Conservation (phyloP, 2,113 vertebrate genomes). For the Sinocyclocheilus grahami region DNA sequence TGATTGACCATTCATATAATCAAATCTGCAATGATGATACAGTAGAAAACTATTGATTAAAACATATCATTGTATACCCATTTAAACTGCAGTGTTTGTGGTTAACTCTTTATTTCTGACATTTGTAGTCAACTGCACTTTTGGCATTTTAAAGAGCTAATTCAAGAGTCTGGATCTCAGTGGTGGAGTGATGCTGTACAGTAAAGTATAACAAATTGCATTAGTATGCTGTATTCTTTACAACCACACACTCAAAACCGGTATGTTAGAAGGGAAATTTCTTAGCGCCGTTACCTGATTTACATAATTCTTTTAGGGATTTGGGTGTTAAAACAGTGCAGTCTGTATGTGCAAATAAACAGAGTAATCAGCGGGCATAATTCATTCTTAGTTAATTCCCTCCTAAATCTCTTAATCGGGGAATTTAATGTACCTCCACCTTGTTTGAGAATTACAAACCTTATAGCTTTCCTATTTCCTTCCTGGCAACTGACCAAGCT, state of each 20-base stretch:
- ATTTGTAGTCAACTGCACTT: neutral
- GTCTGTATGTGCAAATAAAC: constrained; percentile 23
- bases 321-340: neutral
- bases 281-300: neutral
- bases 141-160: neutral
- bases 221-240: neutral
- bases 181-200: neutral
- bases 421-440: neutral
- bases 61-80: neutral
- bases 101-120: neutral
- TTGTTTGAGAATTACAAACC: constrained; percentile 8
- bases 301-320: neutral
- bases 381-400: neutral
- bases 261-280: neutral
- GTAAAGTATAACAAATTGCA: neutral
- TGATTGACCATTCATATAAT: neutral
- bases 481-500: neutral
- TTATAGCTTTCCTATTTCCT: constrained; percentile 2
- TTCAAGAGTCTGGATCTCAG: neutral
- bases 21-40: neutral
- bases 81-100: neutral
- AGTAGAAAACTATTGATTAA: neutral
- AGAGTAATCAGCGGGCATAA: neutral
- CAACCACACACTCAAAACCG: neutral
- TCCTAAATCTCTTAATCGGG: neutral